These are phyloP conservation scores for Oncorhynchus mykiss DNA, from an alignment of 2,113 vertebrate genomes.

Conservation along the genomic window DNA sequence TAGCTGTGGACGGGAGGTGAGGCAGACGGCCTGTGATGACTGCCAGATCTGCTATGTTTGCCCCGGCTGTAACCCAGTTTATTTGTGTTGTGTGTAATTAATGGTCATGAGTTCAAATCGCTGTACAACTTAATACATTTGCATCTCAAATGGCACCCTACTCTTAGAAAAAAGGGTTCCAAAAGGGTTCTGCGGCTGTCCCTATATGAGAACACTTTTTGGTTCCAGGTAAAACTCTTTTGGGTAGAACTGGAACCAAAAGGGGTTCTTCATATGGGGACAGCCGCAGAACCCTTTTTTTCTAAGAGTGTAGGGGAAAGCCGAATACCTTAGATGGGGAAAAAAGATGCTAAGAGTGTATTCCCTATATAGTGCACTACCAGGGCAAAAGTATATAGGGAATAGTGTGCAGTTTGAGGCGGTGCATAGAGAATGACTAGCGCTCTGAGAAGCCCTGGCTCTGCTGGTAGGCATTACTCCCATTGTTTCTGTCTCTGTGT, in stretches of 20 bases:
- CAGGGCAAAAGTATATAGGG: too few species aligned
- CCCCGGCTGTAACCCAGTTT: constrained; percentile 14
- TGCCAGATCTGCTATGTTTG: background rate
- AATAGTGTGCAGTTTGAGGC: background rate
- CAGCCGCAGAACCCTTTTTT: too few species aligned
- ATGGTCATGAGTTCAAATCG: constrained; percentile 5
- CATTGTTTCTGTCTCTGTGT: constrained; percentile 52
- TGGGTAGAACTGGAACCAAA: too few species aligned
- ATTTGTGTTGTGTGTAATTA: constrained; percentile 34
- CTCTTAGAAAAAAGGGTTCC: too few species aligned
- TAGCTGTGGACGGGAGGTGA: background rate
- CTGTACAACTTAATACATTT: constrained; percentile 33
- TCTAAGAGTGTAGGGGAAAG: too few species aligned
- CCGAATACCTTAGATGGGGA: too few species aligned
- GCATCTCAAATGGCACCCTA: background rate
- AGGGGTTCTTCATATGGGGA: too few species aligned
- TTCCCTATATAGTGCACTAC: too few species aligned
- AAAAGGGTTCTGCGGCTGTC: too few species aligned
- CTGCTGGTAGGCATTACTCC: constrained; percentile 61
- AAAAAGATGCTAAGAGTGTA: too few species aligned
- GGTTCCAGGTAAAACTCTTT: too few species aligned
- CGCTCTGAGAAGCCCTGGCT: constrained; percentile 15
- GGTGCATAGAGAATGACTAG: constrained; percentile 37
- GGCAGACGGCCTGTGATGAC: constrained; percentile 7
- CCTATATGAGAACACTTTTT: too few species aligned